These are phyloP conservation scores for Phthorimaea operculella DNA, from an alignment of 1,140 invertebrate species.

Conservation along the genomic window DNA sequence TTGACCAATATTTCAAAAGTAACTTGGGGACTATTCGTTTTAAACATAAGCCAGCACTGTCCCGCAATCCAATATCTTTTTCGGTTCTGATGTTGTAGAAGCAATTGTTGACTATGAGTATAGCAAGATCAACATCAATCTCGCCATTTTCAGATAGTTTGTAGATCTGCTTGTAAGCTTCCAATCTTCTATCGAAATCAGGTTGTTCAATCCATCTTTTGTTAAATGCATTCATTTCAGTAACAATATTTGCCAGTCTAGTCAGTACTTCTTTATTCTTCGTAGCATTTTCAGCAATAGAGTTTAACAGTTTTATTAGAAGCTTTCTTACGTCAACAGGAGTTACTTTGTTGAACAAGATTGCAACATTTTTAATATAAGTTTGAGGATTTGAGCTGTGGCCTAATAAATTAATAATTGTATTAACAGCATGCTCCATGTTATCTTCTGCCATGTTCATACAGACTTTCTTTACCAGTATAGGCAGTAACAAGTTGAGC, in stretches of 20 bases:
- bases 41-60: conserved; percentile 80
- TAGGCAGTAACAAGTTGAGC: conserved; percentile 78
- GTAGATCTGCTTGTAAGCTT: conserved; percentile 77
- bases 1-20: conserved; percentile 62
- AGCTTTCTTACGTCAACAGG: conserved; percentile 72
- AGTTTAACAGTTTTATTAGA: conserved; percentile 70
- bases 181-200: conserved; percentile 84
- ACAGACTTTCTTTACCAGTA: conserved; percentile 75
- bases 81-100: conserved; percentile 81
- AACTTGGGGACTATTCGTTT: conserved; percentile 73
- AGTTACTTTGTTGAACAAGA: conserved; percentile 73
- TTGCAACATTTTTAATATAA: conserved; percentile 75
- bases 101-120: conserved; percentile 84
- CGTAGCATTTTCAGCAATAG: conserved; percentile 63
- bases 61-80: conserved; percentile 85
- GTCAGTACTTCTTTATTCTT: conserved; percentile 47
- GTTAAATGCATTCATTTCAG: conserved; percentile 88
- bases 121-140: conserved; percentile 74
- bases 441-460: conserved; percentile 72
- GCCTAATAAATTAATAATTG: conserved; percentile 78
- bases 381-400: conserved; percentile 73
- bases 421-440: conserved; percentile 71
- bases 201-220: conserved; percentile 89
- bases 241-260: conserved; percentile 66
- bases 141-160: conserved; percentile 66